Base-by-base conservation (phyloP, 2,888 invertebrate species). In the Tiphia femorata region DNA sequence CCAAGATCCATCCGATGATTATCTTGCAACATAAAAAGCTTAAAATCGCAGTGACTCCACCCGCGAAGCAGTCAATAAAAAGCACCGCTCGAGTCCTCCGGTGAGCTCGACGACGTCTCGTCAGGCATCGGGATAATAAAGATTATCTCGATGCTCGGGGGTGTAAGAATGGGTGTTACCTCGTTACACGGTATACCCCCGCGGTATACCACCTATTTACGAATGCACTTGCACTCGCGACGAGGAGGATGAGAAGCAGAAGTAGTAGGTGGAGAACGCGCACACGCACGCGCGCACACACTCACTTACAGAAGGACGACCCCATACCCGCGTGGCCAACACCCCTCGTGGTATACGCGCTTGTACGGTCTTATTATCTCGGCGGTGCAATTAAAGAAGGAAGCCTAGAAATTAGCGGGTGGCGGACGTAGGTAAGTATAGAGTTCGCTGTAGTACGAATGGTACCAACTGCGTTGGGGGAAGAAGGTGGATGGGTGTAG, bases 361-460 rank as follows among this genome's bases (percentile, higher is more conserved):
- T 64, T 49, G 42, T 64, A 67, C 68, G 70, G 73, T 75, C 77
- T 79, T 78, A 79, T 77, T 79, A 79, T 75, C 74, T 73, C 63
- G 65, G 54, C 62, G 70, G 64, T 71, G 77, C 79, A 81, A 81
- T 81, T 82, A 80, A 80, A 80, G 78, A 74, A 80, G 77, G 76
- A 77, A 78, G 77, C 61, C 77, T 75, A 78, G 80, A 78, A 79
- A 81, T 80, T 79, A 80, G 78, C 76, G 77, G 77, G 75, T 80
- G 77, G 79, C 71, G 74, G 74, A 79, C 75, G 76, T 67, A 65
- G 72, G 70, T 79, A 81, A 79, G 74, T 80, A 80, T 79, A 80
- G 79, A 75, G 74, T 72, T 42, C 68, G 70, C 47, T 27, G 56
- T 40, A 48, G 62, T 67, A 72, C 58, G 66, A 65, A 58, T 66